Base-by-base conservation (phyloP, 2,797 vertebrate genomes). In the Hippopotamyrus pictus region DNA sequence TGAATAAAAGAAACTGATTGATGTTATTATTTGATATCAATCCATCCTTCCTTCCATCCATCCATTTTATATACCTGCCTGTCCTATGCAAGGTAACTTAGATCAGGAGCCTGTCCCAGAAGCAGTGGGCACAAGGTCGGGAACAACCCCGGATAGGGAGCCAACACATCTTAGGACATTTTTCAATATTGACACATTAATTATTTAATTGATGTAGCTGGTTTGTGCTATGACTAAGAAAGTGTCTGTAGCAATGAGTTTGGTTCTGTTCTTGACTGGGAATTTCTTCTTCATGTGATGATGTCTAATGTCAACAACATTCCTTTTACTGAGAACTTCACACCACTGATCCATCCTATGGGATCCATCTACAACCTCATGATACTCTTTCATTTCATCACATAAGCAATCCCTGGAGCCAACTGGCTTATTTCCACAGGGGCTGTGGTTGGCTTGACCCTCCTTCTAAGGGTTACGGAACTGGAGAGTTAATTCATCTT, bases 371-470 rank as follows among this genome's bases (percentile, higher is more conserved):
- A 46, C 25, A 37, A 29, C 89, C 92, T 92, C 90, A 89, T 91
- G 90, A 90, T 90, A 91, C 90, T 89, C 89, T 92, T 90, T 89
- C 88, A 89, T 57, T 86, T 83, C 46, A 87, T 91, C 89, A 89
- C 87, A 86, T 90, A 90, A 91, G 89, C 91, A 90, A 82, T 88
- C 87, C 79, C 82, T 89, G 88, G 59, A 90, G 76, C 62, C 88
- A 85, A 87, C 79, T 79, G 88, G 87, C 88, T 87, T 48, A 73
- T 90, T 90, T 88, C 90, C 5, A 25, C 89, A 76, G 90, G 89
- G 25, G 22, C 19, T 51, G 54, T 44, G 3, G 89, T 76, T 89
- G 41, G 87, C 88, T 86, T 92, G 91, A 91, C 88, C 90, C 86
- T 90, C 89, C 84, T 83, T 53, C 84, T 29, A 25, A 33, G 73